Base-by-base conservation (phyloP, 2,888 invertebrate species). In the Andrena minutula region DNA sequence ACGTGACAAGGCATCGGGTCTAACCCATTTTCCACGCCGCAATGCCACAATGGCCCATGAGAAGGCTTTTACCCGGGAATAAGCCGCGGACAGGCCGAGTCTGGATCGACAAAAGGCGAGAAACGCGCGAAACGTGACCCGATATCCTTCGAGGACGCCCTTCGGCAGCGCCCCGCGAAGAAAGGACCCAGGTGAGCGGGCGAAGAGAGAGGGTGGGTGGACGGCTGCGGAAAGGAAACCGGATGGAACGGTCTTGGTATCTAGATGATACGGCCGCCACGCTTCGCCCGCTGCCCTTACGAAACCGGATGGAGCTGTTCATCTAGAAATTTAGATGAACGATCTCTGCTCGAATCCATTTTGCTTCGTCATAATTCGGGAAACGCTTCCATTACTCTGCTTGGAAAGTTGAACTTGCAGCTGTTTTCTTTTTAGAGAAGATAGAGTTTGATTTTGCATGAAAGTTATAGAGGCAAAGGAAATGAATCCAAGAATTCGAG, bases 251-350 rank as follows among this genome's bases (percentile, higher is more conserved):
- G 69, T 69, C 53, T 20, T 75, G 86, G 78, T 86, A 87, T 85
- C 86, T 86, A 75, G 87, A 89, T 87, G 89, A 89, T 89, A 89
- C 89, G 86, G 82, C 85, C 85, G 86, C 88, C 41, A 85, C 80
- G 84, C 82, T 76, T 84, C 75, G 85, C 75, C 82, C 79, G 77
- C 66, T 76, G 89, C 89, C 89, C 89, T 89, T 89, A 88, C 90
- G 89, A 89, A 90, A 72, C 90, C 89, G 89, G 89, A 90, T 88
- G 89, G 88, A 83, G 84, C 81, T 78, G 76, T 82, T 85, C 82
- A 85, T 86, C 86, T 85, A 87, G 90, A 90, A 87, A 6, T 70
- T 26, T 56, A 23, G 53, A 53, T 53, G 41, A 70, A 70, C 70
- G 58, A 60, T 49, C 47, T 49, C 47, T 68, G 60, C 60, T n/a